Base-by-base conservation (phyloP, 1,140 invertebrate species). In the Brachionus rotundiformis region DNA sequence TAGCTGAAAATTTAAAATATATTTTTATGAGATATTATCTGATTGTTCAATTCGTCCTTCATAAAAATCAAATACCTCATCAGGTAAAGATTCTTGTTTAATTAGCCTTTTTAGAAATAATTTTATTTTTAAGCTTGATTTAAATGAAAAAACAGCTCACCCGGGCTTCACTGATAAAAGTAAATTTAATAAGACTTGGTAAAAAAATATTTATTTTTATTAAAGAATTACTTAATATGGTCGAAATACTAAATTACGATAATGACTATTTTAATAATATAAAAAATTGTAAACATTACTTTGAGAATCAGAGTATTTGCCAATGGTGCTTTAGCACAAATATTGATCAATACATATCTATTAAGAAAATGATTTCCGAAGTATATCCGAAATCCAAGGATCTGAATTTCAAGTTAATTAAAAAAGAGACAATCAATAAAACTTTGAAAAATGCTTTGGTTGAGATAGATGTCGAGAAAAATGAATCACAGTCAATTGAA, bases 21-120 rank as follows among this genome's bases (percentile, higher is more conserved):
- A 44, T 73, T 41, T 73, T 73, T 27, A 73, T 73, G 68, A 41
- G 41, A 10, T 73, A 73, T 73, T 73, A 73, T 73, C 25, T 73
- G 13, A 6, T 25, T 1, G 25, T 73, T 13, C 33, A 73, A 25
- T 10, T 44, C n/a, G 0, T 73, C 7, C 29, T 73, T 25, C 7
- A 73, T 7, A 27, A 73, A n/a, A 1, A 73, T 2, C 36, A 44
- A 25, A 73, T 73, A 25, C 36, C 68, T 13, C 23, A 25, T 73
- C 13, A 25, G 8, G 68, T 73, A 73, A 73, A 1, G n/a, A 23
- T 63, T 29, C n/a, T n/a, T n/a, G n/a, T n/a, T n/a, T n/a, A n/a
- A 19, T 54, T 54, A 1, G 1, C 49, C 19, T 10, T 54, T n/a
- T 54, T 19, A n/a, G 1, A 10, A 16, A 54, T 54, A 54, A 54